Conservation (phyloP, 2,113 vertebrate genomes). For the Corapipo altera region DNA sequence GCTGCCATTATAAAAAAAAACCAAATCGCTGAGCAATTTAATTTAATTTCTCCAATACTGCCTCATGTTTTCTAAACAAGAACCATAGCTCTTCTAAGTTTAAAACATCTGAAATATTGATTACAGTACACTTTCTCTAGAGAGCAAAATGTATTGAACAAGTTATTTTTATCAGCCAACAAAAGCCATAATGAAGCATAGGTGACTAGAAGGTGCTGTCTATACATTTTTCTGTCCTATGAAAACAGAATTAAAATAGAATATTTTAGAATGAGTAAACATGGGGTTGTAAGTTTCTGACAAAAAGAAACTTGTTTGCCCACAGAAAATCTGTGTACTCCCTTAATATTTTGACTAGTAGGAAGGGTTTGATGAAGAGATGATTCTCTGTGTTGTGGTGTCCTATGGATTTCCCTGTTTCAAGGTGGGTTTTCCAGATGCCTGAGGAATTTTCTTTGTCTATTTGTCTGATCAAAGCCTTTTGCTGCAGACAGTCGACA, state of each 20-base stretch:
- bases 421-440: not conserved
- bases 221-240: not conserved
- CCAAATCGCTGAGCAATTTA: constrained; percentile 54
- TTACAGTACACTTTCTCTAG: constrained; percentile 30
- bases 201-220: not conserved
- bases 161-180: not conserved
- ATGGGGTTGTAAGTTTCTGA: not conserved
- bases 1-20: constrained; percentile 38
- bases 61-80: constrained; percentile 57
- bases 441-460: not conserved
- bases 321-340: not conserved
- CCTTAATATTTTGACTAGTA: not conserved
- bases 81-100: not conserved
- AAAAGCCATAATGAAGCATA: not conserved
- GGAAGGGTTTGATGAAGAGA: not conserved
- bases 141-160: not conserved
- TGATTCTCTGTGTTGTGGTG: not conserved
- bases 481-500: not conserved
- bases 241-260: not conserved
- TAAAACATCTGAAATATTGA: constrained; percentile 39
- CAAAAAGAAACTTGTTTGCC: not conserved
- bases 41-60: constrained; percentile 51
- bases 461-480: not conserved
- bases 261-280: not conserved
- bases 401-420: not conserved